Percentiles rank a stretch among this genome's conserved stretches.
phyloP scores from a whole-genome alignment of 1,140 invertebrate genomes.

The Rhyacophila brunnea region DNA sequence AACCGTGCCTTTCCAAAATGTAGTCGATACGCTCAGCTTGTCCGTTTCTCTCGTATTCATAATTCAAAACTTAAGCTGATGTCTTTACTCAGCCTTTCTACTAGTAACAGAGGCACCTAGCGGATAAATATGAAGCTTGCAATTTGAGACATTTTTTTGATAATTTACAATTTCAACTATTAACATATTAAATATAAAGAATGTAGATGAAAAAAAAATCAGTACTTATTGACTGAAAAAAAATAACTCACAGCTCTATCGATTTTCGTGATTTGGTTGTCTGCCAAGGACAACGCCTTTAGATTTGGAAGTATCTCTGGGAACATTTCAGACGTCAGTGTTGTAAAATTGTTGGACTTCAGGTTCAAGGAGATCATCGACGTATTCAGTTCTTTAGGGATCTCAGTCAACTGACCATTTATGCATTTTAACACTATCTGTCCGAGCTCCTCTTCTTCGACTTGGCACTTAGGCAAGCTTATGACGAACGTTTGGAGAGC shows the following conservation, averaged over 20 bases:
- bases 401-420: conserved; percentile 42
- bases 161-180: too few species aligned
- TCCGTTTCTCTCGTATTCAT: too few species aligned
- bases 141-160: too few species aligned
- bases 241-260: conserved; percentile 39
- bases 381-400: conserved; percentile 41
- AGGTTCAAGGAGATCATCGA: conserved; percentile 13
- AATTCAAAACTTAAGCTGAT: too few species aligned
- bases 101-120: too few species aligned
- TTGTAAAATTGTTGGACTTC: conserved; percentile 6
- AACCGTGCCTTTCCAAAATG: too few species aligned
- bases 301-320: conserved; percentile 39
- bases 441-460: conserved; percentile 38
- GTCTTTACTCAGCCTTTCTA: too few species aligned
- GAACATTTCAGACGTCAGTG: conserved; percentile 3
- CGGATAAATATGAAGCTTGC: too few species aligned
- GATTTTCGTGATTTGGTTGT: conserved; percentile 39
- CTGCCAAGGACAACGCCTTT: conserved; percentile 40
- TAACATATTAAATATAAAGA: too few species aligned
- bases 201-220: too few species aligned
- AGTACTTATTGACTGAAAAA: too few species aligned
- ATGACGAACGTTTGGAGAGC: neutral
- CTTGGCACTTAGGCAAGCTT: neutral
- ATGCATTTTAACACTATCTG: conserved; percentile 45
- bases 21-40: too few species aligned